Evolutionary conservation across 2,888 invertebrate genomes (phyloP).

Genomic region (Ramazzottius varieornatus): DNA sequence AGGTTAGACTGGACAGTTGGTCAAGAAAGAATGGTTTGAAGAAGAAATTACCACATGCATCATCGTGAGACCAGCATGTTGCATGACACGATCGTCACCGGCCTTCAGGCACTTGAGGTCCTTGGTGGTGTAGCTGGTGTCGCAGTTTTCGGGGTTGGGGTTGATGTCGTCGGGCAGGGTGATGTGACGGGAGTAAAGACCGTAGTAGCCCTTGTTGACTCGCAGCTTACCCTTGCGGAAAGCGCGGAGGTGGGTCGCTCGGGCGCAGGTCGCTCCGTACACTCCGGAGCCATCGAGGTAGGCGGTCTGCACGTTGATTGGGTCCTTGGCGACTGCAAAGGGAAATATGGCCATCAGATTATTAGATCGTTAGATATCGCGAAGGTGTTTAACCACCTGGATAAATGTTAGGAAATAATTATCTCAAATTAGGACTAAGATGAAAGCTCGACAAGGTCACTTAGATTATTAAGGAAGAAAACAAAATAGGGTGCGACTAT

Average conservation of each 20-base stretch:
- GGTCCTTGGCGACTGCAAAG: not conserved
- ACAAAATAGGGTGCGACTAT: too few species aligned
- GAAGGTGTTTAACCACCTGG: too few species aligned
- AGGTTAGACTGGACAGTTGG: too few species aligned
- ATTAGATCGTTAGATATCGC: too few species aligned
- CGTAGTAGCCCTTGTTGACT: not conserved
- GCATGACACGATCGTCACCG: not conserved
- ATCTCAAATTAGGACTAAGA: too few species aligned
- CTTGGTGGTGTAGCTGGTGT: not conserved
- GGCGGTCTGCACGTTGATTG: not conserved
- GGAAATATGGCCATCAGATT: too few species aligned
- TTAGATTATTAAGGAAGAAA: too few species aligned
- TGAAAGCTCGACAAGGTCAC: too few species aligned
- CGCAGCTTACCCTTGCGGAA: conserved; percentile 1
- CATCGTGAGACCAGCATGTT: not conserved
- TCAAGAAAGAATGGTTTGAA: too few species aligned
- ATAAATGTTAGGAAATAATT: too few species aligned
- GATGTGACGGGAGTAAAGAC: not conserved
- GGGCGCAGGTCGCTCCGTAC: not conserved
- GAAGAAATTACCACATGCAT: not conserved
- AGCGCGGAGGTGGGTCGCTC: not conserved
- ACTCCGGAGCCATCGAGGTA: not conserved
- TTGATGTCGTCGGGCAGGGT: not conserved
- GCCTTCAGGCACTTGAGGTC: not conserved
- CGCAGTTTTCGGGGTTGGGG: not conserved